Evolutionary conservation across 2,888 invertebrate species (phyloP), one percentile per base, ranked within the genome.

Genomic region (Trissoscelio sp.): DNA sequence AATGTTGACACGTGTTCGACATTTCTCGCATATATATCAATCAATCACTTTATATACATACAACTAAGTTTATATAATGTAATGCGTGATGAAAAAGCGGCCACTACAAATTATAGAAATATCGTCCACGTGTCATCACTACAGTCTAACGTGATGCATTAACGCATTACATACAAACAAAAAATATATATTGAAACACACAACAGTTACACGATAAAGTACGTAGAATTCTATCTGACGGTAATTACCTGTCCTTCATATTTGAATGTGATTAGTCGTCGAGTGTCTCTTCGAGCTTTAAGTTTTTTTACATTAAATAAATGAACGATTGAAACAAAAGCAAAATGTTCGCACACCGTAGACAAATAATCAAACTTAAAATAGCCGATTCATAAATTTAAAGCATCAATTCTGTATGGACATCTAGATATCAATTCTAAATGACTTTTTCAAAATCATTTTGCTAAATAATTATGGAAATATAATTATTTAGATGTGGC

Each of bases 221-320:
- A 79, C 58, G 53, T 57, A 57, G 82, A 84, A 74, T 83, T 83
- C 74, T 83, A 83, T 58, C 83, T 81, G 73, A 51, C 73, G 83
- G 88, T 90, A 90, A 86, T 91, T 91, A 91, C 91, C 91, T 90
- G 89, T 86, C 80, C 83, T 83, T 86, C 83, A 83, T 83, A 84
- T 37, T 46, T 37, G 51, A 64, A 79, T 66, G 82, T 53, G 77
- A 79, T 70, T 84, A 28, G 37, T 48, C 42, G 75, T 22, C 62
- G 55, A 64, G n/a, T n/a, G 55, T 69, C 58, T 69, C 58, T 74
- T 48, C 46, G 18, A 67, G 37, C 12, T 53, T 58, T 58, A 42
- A 60, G 34, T 62, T 46, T 62, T n/a, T n/a, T n/a, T n/a, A n/a
- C 31, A 37, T 53, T 64, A 69, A 39, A 58, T 9, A 39, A 53